Percentiles rank a stretch among this genome's conserved stretches.
Conservation (phyloP, 2,797 vertebrate species). For the Chrysocyon brachyurus region DNA sequence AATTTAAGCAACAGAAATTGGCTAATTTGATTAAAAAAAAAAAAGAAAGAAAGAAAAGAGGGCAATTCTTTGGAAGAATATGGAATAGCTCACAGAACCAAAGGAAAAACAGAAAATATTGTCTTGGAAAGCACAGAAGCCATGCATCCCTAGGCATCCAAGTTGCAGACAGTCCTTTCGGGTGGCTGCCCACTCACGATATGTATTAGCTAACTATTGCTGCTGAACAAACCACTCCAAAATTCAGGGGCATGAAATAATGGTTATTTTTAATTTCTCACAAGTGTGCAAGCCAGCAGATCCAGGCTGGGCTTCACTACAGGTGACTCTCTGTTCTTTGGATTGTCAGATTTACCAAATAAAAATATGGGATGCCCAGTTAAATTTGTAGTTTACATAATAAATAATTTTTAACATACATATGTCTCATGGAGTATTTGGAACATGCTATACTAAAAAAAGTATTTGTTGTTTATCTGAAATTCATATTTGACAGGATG, state of each 20-base stretch:
- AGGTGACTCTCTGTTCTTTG: neutral
- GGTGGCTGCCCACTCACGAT: neutral
- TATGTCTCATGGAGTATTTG: neutral
- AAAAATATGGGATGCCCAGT: neutral
- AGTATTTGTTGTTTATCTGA: neutral
- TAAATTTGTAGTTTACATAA: slow-evolving; percentile 51
- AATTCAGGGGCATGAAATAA: neutral
- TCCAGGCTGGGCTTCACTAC: neutral
- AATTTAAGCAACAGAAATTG: slow-evolving; percentile 38
- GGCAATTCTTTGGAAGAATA: neutral
- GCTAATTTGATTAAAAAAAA: neutral
- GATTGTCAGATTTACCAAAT: neutral
- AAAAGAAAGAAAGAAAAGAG: neutral
- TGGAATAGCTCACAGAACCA: neutral
- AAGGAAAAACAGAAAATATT: slow-evolving; percentile 3
- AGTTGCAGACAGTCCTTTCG: neutral
- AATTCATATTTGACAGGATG: neutral
- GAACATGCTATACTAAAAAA: neutral
- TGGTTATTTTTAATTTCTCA: neutral
- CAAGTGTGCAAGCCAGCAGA: neutral
- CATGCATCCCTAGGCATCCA: neutral
- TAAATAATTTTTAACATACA: slow-evolving; percentile 30
- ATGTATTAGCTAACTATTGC: neutral
- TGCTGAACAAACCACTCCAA: neutral
- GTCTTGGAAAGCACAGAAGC: neutral